A percentile compares a stretch with the other conserved stretches of the same genome.
Conservation (phyloP, 1,140 invertebrate genomes). For the Zaprionus gabonicus region DNA sequence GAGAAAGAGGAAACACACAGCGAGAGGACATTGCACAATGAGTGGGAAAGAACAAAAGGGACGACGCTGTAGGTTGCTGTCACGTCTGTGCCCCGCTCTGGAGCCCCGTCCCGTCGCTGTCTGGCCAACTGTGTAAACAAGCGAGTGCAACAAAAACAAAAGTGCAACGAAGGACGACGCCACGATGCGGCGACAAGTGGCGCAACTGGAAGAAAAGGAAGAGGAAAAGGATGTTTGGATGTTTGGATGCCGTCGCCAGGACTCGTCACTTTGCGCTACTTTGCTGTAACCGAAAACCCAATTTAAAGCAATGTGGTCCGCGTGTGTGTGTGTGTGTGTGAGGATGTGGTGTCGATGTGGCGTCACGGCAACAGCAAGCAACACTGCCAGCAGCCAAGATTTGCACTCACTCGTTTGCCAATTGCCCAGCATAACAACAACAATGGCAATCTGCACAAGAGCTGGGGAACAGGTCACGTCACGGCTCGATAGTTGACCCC, state of each 20-base stretch:
- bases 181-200: constrained; percentile 52
- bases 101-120: neutral
- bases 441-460: neutral
- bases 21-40: constrained; percentile 53
- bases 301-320: constrained; percentile 19
- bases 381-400: constrained; percentile 39
- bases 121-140: constrained; percentile 63
- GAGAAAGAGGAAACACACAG: constrained; percentile 7
- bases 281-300: constrained; percentile 53
- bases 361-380: constrained; percentile 47
- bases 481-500: constrained; percentile 18
- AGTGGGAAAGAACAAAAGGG: constrained; percentile 15
- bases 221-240: constrained; percentile 26
- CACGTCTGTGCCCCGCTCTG: neutral
- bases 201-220: constrained; percentile 27
- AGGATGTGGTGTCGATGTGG: neutral
- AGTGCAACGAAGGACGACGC: constrained; percentile 16
- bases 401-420: constrained; percentile 33
- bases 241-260: constrained; percentile 1
- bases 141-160: constrained; percentile 47
- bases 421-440: constrained; percentile 8
- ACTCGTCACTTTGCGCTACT: constrained; percentile 38
- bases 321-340: constrained; percentile 30
- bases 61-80: constrained; percentile 5
- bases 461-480: constrained; percentile 36